Conservation (phyloP, 2,797 vertebrate genomes). For the Myiothlypis coronata region DNA sequence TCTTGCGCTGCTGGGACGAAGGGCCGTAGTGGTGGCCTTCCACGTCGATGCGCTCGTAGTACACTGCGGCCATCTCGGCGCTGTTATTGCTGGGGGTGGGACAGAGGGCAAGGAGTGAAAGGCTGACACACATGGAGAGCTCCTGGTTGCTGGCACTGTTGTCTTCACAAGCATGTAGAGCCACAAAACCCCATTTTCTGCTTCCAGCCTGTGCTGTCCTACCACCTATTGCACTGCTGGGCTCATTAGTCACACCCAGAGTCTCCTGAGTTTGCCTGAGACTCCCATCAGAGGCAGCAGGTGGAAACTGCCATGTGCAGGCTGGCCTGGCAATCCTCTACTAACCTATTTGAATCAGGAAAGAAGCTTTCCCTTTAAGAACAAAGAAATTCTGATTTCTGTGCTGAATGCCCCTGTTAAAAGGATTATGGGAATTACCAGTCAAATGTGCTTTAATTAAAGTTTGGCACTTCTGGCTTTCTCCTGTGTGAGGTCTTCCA, state of each 20-base stretch:
- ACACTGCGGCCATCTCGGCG: conserved; percentile 85
- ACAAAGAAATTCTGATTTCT: neutral
- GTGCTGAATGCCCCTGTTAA: neutral
- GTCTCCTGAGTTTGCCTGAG: neutral
- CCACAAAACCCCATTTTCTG: fast-evolving
- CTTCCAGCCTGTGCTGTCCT: neutral
- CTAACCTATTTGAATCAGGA: neutral
- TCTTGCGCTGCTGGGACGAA: conserved; percentile 78
- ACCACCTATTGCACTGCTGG: fast-evolving
- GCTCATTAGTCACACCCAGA: neutral
- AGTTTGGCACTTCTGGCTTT: neutral
- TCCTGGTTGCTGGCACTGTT: neutral
- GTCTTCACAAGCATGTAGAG: neutral
- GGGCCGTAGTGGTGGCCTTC: conserved; percentile 93
- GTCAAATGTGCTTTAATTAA: conserved; percentile 29
- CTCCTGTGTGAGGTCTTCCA: neutral
- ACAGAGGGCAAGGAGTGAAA: neutral
- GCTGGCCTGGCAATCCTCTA: neutral
- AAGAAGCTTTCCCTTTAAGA: neutral
- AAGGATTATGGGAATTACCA: conserved; percentile 6
- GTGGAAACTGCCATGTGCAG: neutral
- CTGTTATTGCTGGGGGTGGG: conserved; percentile 65
- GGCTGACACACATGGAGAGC: neutral
- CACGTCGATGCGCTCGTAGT: conserved; percentile 90
- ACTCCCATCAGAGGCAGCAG: neutral